Conservation (phyloP, 1,140 invertebrate genomes). For the Eueides isabella region DNA sequence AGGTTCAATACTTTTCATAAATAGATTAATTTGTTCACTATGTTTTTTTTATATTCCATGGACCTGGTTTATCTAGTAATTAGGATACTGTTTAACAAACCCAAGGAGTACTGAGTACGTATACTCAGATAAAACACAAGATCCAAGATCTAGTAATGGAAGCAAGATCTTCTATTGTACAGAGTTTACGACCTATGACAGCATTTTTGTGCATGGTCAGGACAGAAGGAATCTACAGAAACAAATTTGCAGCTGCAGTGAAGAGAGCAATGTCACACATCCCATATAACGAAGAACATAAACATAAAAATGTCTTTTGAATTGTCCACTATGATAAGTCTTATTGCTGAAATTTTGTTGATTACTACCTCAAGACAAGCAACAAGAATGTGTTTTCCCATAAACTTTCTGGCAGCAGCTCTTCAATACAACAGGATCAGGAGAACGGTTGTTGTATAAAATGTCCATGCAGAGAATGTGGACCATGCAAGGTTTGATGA, state of each 20-base stretch:
- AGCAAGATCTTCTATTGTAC: conserved; percentile 4
- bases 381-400: no score
- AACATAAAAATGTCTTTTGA: conserved; percentile 38
- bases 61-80: no score
- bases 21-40: no score
- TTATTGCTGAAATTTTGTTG: conserved; percentile 19
- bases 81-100: no score
- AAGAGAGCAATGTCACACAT: conserved; percentile 44
- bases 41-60: no score
- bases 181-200: conserved; percentile 11
- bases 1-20: no score
- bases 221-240: conserved; percentile 6
- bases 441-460: background rate
- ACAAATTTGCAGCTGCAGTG: conserved; percentile 25
- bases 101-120: no score
- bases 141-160: no score
- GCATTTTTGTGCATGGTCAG: conserved; percentile 4
- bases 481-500: background rate
- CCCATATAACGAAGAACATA: conserved; percentile 37
- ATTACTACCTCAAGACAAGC: background rate
- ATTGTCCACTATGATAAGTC: conserved; percentile 20
- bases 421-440: background rate
- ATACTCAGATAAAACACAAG: no score
- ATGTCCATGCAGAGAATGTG: background rate
- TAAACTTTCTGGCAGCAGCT: no score